phyloP scores from a whole-genome alignment of 1,140 invertebrate genomes.

The Lepidurus couesii region DNA sequence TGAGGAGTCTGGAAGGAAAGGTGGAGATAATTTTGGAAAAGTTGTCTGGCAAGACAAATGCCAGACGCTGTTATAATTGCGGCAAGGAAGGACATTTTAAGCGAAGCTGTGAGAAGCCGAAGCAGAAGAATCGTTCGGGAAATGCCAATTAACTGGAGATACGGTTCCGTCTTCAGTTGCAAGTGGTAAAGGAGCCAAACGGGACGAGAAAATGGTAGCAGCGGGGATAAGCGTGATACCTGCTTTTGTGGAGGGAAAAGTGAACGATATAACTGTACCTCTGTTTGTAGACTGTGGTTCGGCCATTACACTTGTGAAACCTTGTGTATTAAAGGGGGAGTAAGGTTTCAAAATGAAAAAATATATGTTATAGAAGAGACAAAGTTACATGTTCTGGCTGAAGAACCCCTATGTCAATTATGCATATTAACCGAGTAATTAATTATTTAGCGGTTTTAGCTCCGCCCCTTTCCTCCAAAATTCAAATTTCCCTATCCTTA shows the following conservation, averaged over 20 bases:
- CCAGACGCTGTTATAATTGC: background rate
- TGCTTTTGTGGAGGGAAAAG: slow-evolving; percentile 1
- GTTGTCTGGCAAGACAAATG: background rate
- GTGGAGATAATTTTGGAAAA: background rate
- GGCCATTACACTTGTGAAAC: background rate
- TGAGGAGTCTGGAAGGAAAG: background rate
- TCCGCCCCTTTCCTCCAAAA: too few species aligned
- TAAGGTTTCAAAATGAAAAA: too few species aligned
- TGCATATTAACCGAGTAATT: too few species aligned
- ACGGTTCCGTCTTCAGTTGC: slow-evolving; percentile 9
- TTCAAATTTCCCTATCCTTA: too few species aligned
- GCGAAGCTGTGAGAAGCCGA: background rate
- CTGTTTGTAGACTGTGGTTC: background rate
- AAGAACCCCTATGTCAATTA: too few species aligned
- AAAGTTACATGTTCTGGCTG: too few species aligned
- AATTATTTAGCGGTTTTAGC: too few species aligned
- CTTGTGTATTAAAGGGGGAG: too few species aligned
- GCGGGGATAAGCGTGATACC: background rate
- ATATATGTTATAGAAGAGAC: too few species aligned
- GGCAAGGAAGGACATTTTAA: background rate
- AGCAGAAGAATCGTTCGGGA: background rate
- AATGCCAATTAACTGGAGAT: background rate
- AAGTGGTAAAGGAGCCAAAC: background rate
- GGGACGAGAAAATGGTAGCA: background rate
- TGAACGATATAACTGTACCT: background rate